phyloP scores from a whole-genome alignment of 2,888 invertebrate species.

The Cyclophora albipunctata region DNA sequence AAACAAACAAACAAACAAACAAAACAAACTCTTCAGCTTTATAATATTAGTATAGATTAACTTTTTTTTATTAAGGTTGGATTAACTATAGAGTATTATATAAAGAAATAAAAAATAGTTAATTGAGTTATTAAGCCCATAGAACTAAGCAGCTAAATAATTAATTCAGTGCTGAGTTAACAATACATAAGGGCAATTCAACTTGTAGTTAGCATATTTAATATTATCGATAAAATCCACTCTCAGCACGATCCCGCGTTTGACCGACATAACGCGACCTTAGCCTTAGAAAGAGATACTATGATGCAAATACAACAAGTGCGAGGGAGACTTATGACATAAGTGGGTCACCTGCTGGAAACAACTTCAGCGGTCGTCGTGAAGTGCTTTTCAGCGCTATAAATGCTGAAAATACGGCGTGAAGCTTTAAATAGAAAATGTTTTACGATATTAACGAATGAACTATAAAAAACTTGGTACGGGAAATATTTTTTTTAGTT shows the following conservation, averaged over 20 bases:
- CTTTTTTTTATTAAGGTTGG: no score
- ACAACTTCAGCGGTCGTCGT: conserved; percentile 23
- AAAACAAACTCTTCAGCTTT: no score
- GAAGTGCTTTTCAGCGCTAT: conserved; percentile 46
- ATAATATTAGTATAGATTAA: no score
- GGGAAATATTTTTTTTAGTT: no score
- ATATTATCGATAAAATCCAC: no score
- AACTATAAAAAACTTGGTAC: conserved; percentile 1
- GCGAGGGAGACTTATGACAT: conserved; percentile 34
- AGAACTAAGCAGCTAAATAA: no score
- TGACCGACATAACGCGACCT: conserved; percentile 71
- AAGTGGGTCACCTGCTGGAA: conserved; percentile 71
- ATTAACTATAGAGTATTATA: no score
- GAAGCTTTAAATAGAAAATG: conserved; percentile 49
- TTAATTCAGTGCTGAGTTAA: not conserved
- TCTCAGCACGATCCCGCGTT: conserved; percentile 42
- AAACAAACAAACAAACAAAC: no score
- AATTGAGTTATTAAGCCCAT: no score
- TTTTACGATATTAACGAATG: conserved; percentile 40
- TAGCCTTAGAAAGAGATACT: conserved; percentile 41
- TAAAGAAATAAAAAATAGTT: no score
- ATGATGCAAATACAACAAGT: conserved; percentile 17
- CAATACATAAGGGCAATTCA: no score
- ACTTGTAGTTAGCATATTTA: conserved; percentile 16
- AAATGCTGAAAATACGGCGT: conserved; percentile 40